Percentiles rank a stretch among this genome's conserved stretches.
These are phyloP conservation scores for Ammospiza nelsoni DNA, from an alignment of 2,113 vertebrate species.

Conservation along the genomic window DNA sequence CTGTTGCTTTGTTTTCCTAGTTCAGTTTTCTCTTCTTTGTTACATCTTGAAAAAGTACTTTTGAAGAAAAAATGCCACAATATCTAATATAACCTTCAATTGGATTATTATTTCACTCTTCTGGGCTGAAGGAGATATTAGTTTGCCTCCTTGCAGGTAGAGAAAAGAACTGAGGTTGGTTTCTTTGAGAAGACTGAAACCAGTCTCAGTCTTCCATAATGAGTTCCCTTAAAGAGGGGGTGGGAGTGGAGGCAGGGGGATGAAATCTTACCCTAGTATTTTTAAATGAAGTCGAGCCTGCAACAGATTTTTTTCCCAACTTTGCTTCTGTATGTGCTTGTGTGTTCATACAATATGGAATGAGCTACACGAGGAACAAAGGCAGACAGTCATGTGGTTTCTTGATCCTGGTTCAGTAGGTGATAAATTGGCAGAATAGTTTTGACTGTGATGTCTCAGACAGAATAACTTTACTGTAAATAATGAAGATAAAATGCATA, in stretches of 20 bases:
- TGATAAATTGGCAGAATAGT: background rate
- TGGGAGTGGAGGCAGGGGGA: rapidly evolving
- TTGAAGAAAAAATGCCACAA: background rate
- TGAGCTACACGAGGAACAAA: background rate
- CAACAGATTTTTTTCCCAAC: background rate
- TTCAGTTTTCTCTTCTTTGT: background rate
- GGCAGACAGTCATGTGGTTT: background rate
- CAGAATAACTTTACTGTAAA: background rate
- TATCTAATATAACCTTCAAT: background rate
- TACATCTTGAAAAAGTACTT: background rate
- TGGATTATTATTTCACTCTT: background rate
- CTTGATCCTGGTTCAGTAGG: background rate
- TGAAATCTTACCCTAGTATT: background rate
- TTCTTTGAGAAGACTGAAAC: background rate
- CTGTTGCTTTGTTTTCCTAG: background rate
- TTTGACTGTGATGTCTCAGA: background rate
- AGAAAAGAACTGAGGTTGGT: background rate
- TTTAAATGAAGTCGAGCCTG: background rate
- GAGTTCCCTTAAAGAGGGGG: background rate
- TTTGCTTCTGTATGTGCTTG: rapidly evolving
- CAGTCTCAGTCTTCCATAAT: background rate
- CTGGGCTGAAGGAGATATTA: background rate
- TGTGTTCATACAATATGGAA: background rate
- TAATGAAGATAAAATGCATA: background rate
- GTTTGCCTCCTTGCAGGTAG: background rate